Conservation (phyloP, 2,797 vertebrate species). For the Lerista edwardsae region DNA sequence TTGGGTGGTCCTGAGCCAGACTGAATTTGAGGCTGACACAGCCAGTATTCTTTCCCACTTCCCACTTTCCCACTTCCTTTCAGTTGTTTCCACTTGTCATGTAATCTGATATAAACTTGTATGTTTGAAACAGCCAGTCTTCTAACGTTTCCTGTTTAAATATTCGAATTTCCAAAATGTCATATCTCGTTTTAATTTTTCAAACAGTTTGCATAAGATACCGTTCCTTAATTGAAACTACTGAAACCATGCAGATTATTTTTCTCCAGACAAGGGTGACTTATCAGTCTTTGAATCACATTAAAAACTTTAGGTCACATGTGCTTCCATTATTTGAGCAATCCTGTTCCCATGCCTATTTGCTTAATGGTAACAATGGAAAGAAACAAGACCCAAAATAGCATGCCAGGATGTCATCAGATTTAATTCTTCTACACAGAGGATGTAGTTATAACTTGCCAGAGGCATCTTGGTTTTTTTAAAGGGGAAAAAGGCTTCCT, state of each 20-base stretch:
- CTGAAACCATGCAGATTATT: not conserved
- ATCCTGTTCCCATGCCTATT: slow-evolving; percentile 64
- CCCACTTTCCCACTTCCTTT: not conserved
- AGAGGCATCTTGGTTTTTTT: slow-evolving; percentile 61
- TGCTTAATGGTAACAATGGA: slow-evolving; percentile 56
- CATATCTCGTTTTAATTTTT: not conserved
- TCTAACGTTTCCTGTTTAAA: not conserved
- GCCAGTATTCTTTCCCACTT: not conserved
- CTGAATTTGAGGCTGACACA: not conserved
- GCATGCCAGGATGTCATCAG: slow-evolving; percentile 55
- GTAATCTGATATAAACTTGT: not conserved
- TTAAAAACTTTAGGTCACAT: not conserved
- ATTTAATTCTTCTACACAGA: slow-evolving; percentile 58
- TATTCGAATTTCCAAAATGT: not conserved
- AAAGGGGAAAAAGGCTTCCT: slow-evolving; percentile 67
- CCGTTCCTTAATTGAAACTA: slow-evolving; percentile 2
- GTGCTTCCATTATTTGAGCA: not conserved
- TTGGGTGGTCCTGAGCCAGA: too few species aligned
- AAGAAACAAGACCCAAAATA: slow-evolving; percentile 64
- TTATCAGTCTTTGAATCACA: slow-evolving; percentile 8
- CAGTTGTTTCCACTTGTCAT: not conserved
- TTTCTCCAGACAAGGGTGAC: not conserved
- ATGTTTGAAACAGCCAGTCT: not conserved
- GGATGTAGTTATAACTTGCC: slow-evolving; percentile 63
- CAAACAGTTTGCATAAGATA: not conserved